phyloP scores from a whole-genome alignment of 2,113 vertebrate species.

The Aythya baeri region DNA sequence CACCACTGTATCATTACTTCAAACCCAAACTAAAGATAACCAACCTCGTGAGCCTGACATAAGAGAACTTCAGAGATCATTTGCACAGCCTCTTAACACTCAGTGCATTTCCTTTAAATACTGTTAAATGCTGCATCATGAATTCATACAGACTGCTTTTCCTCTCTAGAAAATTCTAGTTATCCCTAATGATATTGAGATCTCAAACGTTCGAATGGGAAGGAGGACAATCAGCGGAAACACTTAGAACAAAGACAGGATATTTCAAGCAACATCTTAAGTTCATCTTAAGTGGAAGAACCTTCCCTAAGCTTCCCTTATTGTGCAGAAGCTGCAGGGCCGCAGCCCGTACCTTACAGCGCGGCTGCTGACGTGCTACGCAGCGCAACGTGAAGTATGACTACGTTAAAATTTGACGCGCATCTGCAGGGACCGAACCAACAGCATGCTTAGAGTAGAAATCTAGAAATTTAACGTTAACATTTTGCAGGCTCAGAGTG shows the following conservation, averaged over 20 bases:
- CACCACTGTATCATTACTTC: background rate
- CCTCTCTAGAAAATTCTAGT: background rate
- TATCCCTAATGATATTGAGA: background rate
- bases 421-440: background rate
- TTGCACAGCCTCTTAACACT: background rate
- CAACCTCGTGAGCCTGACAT: background rate
- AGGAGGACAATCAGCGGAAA: background rate
- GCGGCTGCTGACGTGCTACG: rapidly evolving
- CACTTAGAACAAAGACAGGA: background rate
- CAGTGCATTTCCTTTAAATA: background rate
- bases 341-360: background rate
- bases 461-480: background rate
- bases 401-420: background rate
- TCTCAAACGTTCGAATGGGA: background rate
- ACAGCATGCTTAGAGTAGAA: rapidly evolving
- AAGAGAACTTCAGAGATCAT: background rate
- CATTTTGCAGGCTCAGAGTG: background rate
- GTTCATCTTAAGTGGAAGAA: background rate
- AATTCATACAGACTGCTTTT: background rate
- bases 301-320: background rate
- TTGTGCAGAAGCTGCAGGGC: background rate
- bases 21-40: background rate
- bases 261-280: background rate
- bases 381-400: rapidly evolving
- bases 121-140: background rate